Conservation (phyloP, 53 echinoderm and acorn worm genomes). For the Actinopyga echinites region DNA sequence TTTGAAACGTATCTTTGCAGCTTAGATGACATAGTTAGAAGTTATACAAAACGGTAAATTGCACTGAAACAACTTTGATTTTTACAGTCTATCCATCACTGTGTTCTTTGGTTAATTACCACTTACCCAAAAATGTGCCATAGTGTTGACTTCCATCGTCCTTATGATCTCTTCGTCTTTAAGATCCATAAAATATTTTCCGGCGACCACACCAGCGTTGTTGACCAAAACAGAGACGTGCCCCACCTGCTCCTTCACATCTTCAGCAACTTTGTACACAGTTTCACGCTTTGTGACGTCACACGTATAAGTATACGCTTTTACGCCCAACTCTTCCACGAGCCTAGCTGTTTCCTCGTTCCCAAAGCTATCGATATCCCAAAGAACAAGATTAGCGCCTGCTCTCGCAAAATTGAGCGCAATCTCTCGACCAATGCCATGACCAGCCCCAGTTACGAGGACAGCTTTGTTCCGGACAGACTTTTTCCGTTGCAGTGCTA, state of each 20-base stretch:
- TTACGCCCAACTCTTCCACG: conserved; percentile 63
- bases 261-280: conserved; percentile 68
- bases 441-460: conserved; percentile 85
- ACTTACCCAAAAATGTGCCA: conserved; percentile 97
- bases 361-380: conserved; percentile 62
- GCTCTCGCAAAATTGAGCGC: conserved; percentile 68
- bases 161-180: conserved; percentile 72
- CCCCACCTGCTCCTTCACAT: conserved; percentile 79
- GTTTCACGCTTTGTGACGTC: conserved; percentile 78
- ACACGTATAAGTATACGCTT: conserved; percentile 65
- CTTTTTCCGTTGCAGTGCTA: conserved; percentile 43
- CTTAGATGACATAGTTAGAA: too few relatives aligned
- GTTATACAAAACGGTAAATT: too few relatives aligned
- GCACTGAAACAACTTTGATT: too few relatives aligned
- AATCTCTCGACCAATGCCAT: conserved; percentile 80
- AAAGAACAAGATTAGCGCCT: conserved; percentile 72
- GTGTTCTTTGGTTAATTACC: too few relatives aligned
- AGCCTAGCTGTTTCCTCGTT: conserved; percentile 74
- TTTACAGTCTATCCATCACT: too few relatives aligned
- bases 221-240: conserved; percentile 84
- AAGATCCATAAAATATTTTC: conserved; percentile 70
- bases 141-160: conserved; percentile 81
- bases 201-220: conserved; percentile 92
- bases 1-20: too few relatives aligned
- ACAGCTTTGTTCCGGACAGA: conserved; percentile 74